Conservation (phyloP, 2,113 vertebrate genomes). For the Anas platyrhynchos region DNA sequence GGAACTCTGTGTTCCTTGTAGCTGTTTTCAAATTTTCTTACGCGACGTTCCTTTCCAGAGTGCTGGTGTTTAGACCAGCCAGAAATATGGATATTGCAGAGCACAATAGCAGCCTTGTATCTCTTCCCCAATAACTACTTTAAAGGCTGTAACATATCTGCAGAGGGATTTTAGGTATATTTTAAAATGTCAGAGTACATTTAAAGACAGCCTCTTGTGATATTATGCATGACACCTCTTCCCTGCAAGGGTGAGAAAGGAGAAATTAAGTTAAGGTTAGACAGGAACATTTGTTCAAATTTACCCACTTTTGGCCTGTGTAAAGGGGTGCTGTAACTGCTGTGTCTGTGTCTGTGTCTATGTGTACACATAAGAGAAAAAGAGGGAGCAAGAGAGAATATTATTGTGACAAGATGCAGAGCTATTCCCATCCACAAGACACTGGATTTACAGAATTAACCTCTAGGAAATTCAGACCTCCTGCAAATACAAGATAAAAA, state of each 20-base stretch:
- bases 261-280: not conserved
- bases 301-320: not conserved
- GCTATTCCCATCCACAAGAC: not conserved
- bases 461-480: not conserved
- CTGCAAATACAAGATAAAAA: not conserved
- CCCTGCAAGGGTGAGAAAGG: not conserved
- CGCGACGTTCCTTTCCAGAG: conserved; percentile 30
- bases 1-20: conserved; percentile 17
- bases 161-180: not conserved
- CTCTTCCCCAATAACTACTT: not conserved
- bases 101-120: conserved; percentile 50
- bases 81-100: conserved; percentile 16
- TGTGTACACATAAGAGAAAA: fast-evolving
- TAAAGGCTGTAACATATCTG: not conserved
- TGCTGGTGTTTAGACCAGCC: not conserved
- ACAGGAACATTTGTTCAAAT: not conserved
- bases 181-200: not conserved
- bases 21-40: conserved; percentile 35
- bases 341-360: not conserved
- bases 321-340: not conserved
- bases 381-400: not conserved
- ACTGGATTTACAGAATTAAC: not conserved
- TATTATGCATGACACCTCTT: not conserved
- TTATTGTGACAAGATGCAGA: not conserved
- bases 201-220: not conserved